Base-by-base conservation (phyloP, 2,888 invertebrate species). In the Drosophila subsilvestris region DNA sequence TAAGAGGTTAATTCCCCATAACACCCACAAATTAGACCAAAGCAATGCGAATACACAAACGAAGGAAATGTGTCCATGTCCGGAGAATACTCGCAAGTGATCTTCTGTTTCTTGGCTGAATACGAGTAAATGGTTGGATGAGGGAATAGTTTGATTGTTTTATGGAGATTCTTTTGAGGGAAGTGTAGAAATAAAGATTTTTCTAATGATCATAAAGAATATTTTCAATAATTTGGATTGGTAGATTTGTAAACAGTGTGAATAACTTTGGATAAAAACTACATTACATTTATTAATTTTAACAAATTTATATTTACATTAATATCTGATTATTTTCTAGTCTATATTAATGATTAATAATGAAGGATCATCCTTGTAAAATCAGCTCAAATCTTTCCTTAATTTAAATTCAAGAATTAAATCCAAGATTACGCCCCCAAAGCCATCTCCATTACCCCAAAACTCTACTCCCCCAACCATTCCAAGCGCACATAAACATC, bases 1-100 rank as follows among this genome's bases (percentile, higher is more conserved):
- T 92, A 92, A 91, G 90, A 92, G 90, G 92, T 92, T 91, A 92
- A 91, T 90, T 91, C 89, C 82, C 82, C 86, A 80, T 89, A 90
- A 92, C 91, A 91, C 92, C 91, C 91, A 88, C 91, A 90, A 90
- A 90, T 86, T 87, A 77, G 74, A 59, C 56, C 20, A 63, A 32
- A 12, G 22, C 22, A 59, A 47, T 49, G 68, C 51, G 48, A 32
- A 48, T 48, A 42, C 59, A 50, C 53, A 51, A 20, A 47, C 48
- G 42, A 2, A 14, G 53, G n/a, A n/a, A 12, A 6, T n/a, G 5
- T 20, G n/a, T 14, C 37, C 37, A 37, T 48, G 55, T 66, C 48
- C 29, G 22, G 56, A 37, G 37, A 7, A 14, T 65, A n/a, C n/a
- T n/a, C n/a, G n/a, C n/a, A 42, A 56, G 55, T 12, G 43, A n/a